phyloP scores from a whole-genome alignment of 2,797 vertebrate genomes.

The Sebastiscus albofasciatus region DNA sequence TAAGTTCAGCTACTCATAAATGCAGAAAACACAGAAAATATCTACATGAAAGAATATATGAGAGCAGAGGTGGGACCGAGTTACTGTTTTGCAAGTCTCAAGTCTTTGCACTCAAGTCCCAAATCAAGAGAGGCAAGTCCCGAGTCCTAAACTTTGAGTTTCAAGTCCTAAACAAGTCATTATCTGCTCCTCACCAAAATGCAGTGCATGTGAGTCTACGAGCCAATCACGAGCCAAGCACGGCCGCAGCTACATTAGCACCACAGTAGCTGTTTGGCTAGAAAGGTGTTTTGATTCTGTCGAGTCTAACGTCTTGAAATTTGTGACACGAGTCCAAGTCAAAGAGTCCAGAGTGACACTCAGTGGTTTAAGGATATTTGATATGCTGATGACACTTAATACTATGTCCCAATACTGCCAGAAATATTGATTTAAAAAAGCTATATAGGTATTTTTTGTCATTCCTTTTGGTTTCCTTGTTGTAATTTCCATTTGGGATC shows the following conservation, averaged over 20 bases:
- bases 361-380: no score
- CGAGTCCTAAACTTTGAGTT: fast-evolving
- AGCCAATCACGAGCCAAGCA: no score
- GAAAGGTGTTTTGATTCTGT: no score
- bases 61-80: fast-evolving
- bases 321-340: no score
- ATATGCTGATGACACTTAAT: fast-evolving
- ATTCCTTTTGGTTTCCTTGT: not conserved
- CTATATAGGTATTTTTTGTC: not conserved
- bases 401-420: not conserved
- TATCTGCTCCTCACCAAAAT: no score
- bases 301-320: no score
- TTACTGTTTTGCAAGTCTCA: not conserved
- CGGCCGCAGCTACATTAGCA: no score
- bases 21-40: not conserved
- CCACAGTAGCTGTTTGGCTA: no score
- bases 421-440: not conserved
- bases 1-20: not conserved
- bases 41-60: not conserved
- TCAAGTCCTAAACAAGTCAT: not conserved
- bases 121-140: not conserved
- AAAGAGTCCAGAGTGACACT: no score
- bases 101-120: not conserved
- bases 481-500: not conserved
- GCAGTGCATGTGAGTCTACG: no score